Percentiles rank a stretch among this genome's conserved stretches.
Evolutionary conservation across 2,888 invertebrate genomes (phyloP).

Genomic region (Phengaris alcon): DNA sequence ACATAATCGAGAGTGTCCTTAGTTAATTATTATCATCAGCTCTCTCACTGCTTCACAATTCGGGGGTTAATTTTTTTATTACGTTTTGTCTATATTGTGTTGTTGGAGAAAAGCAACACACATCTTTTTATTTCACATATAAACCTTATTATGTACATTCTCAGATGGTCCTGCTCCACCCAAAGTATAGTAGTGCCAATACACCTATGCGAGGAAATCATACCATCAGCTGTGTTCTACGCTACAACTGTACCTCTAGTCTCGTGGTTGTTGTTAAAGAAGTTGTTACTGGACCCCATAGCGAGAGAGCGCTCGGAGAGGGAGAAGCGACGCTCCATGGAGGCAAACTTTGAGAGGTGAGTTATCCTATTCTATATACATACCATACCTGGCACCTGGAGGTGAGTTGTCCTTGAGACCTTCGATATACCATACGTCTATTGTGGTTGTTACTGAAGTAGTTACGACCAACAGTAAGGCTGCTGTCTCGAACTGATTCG

Average conservation of each 20-base stretch:
- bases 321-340: conserved; percentile 89
- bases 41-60: no score
- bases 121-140: no score
- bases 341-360: conserved; percentile 86
- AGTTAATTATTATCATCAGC: no score
- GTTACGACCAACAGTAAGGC: no score
- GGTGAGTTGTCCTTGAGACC: conserved; percentile 51
- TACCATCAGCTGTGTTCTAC: conserved; percentile 95
- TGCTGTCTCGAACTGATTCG: no score
- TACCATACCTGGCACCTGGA: conserved; percentile 79
- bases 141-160: not conserved
- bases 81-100: no score
- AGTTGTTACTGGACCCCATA: conserved; percentile 91
- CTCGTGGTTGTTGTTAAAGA: conserved; percentile 89
- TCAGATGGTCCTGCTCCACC: conserved; percentile 89
- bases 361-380: not conserved
- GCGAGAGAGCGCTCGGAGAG: conserved; percentile 86
- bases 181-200: conserved; percentile 94
- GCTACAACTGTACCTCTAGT: conserved; percentile 93
- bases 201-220: conserved; percentile 92
- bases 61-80: no score
- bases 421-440: no score
- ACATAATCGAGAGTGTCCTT: no score
- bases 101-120: no score
- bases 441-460: no score